Base-by-base conservation (phyloP, 1,140 invertebrate genomes). In the Tetranychus cinnabarinus region DNA sequence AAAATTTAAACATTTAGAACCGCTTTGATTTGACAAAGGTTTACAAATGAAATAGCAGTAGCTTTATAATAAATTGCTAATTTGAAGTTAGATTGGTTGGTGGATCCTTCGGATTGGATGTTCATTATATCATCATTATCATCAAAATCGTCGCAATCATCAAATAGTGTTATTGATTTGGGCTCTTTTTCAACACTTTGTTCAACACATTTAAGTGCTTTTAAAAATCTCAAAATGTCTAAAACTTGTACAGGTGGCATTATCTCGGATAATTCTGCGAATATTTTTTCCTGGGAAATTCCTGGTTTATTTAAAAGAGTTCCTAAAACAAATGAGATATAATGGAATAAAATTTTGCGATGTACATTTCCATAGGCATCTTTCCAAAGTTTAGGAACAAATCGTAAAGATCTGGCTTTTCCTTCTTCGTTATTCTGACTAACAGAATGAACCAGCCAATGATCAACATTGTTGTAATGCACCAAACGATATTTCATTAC, bases 351-450 rank as follows among this genome's bases (percentile, higher is more conserved):
- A 2, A 82, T 76, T 48, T 78, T 71, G 35, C 78, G 73, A 70
- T 87, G 86, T 1, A 87, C 67, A 1, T 76, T 74, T 1, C 84
- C 84, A 70, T 86, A 81, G 5, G 86, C 75, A 62, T 80, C 76
- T 59, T 82, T 79, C 85, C 85, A 87, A 0, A 83, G 82, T 63
- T 79, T 73, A 31, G 63, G 58, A 8, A 66, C n/a, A 48, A 65
- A 68, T 54, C 59, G 37, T 2, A 67, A 42, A 8, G 56, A 46
- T 50, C 62, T 52, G 6, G 15, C 52, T 13, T 52, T 50, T 36
- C 35, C 4, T 52, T 50, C 12, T 61, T 34, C 10, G 37, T 31
- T 58, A 10, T n/a, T 33, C 23, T 12, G 8, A 56, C 33, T 23
- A 34, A 6, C 10, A 35, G 57, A 58, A 58, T 58, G 72, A 54